A percentile compares a stretch with the other conserved stretches of the same genome.
These are phyloP conservation scores for Origma solitaria DNA, from an alignment of 2,113 vertebrate species.

Conservation along the genomic window DNA sequence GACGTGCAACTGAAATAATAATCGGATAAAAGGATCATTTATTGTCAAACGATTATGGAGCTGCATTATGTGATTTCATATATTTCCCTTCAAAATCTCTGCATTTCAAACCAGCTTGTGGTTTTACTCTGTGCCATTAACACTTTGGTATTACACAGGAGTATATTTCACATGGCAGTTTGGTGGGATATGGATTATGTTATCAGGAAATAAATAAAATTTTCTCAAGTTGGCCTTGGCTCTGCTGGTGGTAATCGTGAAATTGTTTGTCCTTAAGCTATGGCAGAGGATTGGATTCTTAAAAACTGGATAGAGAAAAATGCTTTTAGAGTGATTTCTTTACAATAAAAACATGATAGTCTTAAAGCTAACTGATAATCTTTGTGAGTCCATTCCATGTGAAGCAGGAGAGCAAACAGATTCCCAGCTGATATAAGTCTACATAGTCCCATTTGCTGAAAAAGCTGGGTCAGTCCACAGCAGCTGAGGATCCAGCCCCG, in stretches of 20 bases:
- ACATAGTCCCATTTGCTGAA: not conserved
- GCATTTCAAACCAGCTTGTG: constrained; percentile 63
- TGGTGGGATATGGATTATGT: constrained; percentile 67
- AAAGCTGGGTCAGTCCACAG: constrained; percentile 7
- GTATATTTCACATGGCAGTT: constrained; percentile 52
- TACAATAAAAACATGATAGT: constrained; percentile 52
- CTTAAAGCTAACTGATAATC: constrained; percentile 51
- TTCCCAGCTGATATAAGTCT: not conserved
- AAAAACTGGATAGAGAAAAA: constrained; percentile 58
- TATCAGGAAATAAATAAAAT: constrained; percentile 65
- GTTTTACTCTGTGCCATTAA: constrained; percentile 67
- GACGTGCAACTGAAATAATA: constrained; percentile 41
- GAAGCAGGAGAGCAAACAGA: not conserved
- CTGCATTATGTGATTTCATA: constrained; percentile 62
- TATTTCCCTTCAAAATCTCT: constrained; percentile 49
- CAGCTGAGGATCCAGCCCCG: not conserved
- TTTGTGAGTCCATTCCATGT: not conserved
- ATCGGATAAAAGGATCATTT: constrained; percentile 66
- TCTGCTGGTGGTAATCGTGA: constrained; percentile 54
- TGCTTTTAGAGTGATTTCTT: constrained; percentile 73
- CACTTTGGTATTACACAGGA: constrained; percentile 55
- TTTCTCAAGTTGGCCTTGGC: constrained; percentile 58
- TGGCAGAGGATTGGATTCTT: constrained; percentile 69
- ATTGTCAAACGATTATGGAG: constrained; percentile 60
- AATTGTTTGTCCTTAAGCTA: constrained; percentile 69